These are phyloP conservation scores for Geophilus truncorum DNA, from an alignment of 2,888 invertebrate species.

Conservation along the genomic window DNA sequence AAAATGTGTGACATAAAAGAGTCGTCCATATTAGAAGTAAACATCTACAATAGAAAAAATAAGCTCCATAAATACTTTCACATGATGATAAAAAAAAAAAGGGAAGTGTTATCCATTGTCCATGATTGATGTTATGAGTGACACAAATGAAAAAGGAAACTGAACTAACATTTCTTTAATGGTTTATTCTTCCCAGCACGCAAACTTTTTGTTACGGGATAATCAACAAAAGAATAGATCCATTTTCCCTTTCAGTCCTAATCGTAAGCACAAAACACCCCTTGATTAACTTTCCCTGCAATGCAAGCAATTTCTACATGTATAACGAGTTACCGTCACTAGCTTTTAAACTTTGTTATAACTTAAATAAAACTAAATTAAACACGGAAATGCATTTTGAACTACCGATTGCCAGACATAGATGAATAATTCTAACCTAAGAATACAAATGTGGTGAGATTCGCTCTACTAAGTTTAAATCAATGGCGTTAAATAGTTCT, in stretches of 20 bases:
- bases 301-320: not conserved
- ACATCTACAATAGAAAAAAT: not conserved
- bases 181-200: not conserved
- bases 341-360: not conserved
- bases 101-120: not conserved
- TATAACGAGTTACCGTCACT: not conserved
- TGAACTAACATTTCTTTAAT: not conserved
- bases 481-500: not conserved
- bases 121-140: not conserved
- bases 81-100: not conserved
- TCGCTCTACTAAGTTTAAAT: not conserved
- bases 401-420: not conserved
- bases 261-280: not conserved
- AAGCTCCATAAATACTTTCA: not conserved
- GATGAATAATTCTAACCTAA: not conserved
- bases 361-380: not conserved
- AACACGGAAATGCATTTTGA: not conserved
- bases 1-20: not conserved
- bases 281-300: not conserved
- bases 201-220: not conserved
- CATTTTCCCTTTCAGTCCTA: not conserved
- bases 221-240: not conserved
- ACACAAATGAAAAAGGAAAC: not conserved
- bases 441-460: not conserved
- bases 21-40: not conserved